A percentile compares a stretch with the other conserved stretches of the same genome.
phyloP scores from a whole-genome alignment of 2,113 vertebrate species.

The Thomomys bottae region DNA sequence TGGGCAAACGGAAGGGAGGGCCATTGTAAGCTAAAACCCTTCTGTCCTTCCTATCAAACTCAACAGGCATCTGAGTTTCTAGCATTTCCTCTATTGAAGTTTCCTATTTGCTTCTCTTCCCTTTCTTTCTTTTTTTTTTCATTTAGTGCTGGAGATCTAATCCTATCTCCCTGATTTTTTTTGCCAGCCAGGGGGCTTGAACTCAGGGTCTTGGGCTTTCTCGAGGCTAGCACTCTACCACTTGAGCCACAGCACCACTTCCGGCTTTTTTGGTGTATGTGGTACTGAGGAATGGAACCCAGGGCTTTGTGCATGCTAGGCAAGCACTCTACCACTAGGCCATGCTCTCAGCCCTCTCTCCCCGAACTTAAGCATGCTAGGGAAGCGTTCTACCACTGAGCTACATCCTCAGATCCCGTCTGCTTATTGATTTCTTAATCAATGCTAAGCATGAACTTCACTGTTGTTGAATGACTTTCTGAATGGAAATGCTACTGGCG shows the following conservation, averaged over 20 bases:
- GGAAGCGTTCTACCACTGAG: not conserved
- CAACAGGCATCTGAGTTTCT: not conserved
- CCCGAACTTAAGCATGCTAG: not conserved
- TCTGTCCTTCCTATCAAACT: too few species aligned
- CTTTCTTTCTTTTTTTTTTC: not conserved
- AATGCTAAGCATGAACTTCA: not conserved
- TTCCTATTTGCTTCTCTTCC: not conserved
- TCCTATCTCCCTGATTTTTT: not conserved
- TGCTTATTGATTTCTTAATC: not conserved
- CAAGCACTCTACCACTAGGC: too few species aligned
- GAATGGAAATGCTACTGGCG: not conserved
- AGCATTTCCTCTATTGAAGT: not conserved
- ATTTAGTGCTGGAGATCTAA: not conserved
- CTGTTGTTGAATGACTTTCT: constrained; percentile 19
- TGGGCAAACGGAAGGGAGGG: not conserved
- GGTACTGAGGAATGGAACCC: too few species aligned
- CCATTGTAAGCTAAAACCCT: too few species aligned
- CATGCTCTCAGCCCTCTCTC: too few species aligned
- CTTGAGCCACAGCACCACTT: too few species aligned
- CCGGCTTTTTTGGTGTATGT: too few species aligned
- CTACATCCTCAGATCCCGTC: not conserved
- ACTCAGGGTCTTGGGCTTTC: too few species aligned
- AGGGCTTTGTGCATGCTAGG: too few species aligned
- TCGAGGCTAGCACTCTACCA: too few species aligned
- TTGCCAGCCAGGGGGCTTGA: too few species aligned